Evolutionary conservation across 2,888 invertebrate genomes (phyloP).

Genomic region (Acronicta aceris): DNA sequence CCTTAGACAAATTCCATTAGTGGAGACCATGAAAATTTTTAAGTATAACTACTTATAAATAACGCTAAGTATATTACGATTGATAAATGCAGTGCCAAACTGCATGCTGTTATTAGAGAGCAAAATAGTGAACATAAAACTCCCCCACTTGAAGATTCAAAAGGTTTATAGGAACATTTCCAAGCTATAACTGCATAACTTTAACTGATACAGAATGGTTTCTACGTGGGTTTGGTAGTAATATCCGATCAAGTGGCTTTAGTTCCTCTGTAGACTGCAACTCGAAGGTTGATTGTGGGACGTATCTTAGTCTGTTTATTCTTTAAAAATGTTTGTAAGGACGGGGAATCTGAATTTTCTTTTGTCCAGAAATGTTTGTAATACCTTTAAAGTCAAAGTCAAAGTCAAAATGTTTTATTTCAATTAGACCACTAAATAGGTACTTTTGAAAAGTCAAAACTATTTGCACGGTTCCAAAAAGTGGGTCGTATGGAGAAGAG

Average conservation of each 20-base stretch:
- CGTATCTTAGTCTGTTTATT: background rate
- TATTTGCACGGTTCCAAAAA: too few species aligned
- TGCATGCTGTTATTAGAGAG: background rate
- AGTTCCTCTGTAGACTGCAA: slow-evolving; percentile 28
- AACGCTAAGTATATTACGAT: too few species aligned
- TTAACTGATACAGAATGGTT: slow-evolving; percentile 21
- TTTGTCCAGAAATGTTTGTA: too few species aligned
- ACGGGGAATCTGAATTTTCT: too few species aligned
- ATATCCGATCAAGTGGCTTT: slow-evolving; percentile 38
- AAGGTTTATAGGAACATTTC: slow-evolving; percentile 34
- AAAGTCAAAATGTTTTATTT: too few species aligned
- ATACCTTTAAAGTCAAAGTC: too few species aligned
- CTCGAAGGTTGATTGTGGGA: slow-evolving; percentile 5
- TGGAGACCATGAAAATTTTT: too few species aligned
- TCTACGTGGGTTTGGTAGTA: slow-evolving; percentile 40
- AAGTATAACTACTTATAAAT: too few species aligned
- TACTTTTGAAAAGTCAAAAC: too few species aligned
- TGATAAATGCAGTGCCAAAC: background rate
- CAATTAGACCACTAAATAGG: too few species aligned
- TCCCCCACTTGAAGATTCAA: slow-evolving; percentile 2
- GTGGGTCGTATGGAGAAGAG: too few species aligned
- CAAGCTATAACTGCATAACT: slow-evolving; percentile 15
- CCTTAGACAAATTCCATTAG: too few species aligned
- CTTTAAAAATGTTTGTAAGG: background rate
- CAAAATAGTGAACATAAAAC: slow-evolving; percentile 16